Percentiles rank a stretch among this genome's conserved stretches.
Conservation (phyloP, 2,797 vertebrate genomes). For the Chloroceryle amazona region DNA sequence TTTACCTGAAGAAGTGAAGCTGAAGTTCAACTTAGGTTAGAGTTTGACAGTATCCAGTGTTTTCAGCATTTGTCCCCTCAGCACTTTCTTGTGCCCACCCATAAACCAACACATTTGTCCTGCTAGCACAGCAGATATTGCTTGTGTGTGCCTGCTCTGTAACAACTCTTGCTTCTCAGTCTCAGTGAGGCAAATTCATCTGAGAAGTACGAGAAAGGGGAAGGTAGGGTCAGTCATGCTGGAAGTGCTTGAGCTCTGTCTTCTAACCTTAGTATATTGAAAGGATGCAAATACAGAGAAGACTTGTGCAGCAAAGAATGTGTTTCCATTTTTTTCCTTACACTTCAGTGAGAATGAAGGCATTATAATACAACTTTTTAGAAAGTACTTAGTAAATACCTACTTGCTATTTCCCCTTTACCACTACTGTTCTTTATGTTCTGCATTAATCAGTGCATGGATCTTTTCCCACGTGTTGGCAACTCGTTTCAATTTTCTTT, state of each 20-base stretch:
- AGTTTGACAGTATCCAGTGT: background rate
- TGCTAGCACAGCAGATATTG: background rate
- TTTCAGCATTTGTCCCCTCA: background rate
- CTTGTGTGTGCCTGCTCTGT: background rate
- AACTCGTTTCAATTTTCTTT: background rate
- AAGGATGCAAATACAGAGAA: background rate
- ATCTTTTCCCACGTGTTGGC: background rate
- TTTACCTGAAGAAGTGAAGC: background rate
- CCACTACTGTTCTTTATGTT: background rate
- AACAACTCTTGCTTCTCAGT: background rate
- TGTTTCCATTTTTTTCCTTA: background rate
- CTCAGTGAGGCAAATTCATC: background rate
- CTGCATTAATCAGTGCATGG: background rate
- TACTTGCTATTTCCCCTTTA: accelerated
- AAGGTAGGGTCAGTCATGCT: background rate
- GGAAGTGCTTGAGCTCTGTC: background rate
- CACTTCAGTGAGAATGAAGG: background rate
- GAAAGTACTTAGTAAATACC: background rate
- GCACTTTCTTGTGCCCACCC: background rate
- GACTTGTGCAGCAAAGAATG: background rate
- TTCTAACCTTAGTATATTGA: background rate
- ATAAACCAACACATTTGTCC: background rate
- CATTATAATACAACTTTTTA: background rate
- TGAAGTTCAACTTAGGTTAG: background rate
- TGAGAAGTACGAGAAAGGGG: background rate